A percentile compares a stretch with the other conserved stretches of the same genome.
phyloP scores from a whole-genome alignment of 2,797 vertebrate species.

The Gambelia wislizenii region DNA sequence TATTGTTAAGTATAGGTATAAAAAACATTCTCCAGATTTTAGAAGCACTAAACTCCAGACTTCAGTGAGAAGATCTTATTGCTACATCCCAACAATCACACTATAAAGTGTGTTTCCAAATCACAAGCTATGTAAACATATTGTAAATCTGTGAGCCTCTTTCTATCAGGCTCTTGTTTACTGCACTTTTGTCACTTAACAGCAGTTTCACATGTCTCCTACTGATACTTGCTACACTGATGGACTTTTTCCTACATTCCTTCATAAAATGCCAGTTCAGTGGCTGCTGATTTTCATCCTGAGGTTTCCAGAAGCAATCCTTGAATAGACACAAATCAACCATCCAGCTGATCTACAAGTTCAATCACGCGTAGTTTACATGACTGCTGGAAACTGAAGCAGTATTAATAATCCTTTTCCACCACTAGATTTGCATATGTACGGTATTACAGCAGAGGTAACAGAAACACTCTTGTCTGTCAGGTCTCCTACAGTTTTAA shows the following conservation, averaged over 20 bases:
- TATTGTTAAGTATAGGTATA: not conserved
- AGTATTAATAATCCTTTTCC: not conserved
- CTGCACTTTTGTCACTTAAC: not conserved
- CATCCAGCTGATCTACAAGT: not conserved
- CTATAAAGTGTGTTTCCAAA: not conserved
- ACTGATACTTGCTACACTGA: not conserved
- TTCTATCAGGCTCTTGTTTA: not conserved
- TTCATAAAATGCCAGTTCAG: not conserved
- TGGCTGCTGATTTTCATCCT: not conserved
- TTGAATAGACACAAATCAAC: not conserved
- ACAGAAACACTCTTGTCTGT: not conserved
- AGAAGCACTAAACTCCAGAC: not conserved
- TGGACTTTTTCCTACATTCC: not conserved
- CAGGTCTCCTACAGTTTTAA: not conserved
- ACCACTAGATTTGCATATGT: not conserved
- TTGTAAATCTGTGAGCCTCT: not conserved
- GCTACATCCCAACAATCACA: not conserved
- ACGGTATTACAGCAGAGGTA: not conserved
- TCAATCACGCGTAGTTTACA: not conserved
- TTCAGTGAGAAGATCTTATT: not conserved
- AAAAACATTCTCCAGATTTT: not conserved
- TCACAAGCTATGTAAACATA: not conserved
- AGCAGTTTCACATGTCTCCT: not conserved
- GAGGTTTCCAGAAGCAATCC: not conserved
- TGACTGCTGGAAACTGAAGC: not conserved